phyloP scores from a whole-genome alignment of 2,888 invertebrate species.

The Liodrosophila aerea region DNA sequence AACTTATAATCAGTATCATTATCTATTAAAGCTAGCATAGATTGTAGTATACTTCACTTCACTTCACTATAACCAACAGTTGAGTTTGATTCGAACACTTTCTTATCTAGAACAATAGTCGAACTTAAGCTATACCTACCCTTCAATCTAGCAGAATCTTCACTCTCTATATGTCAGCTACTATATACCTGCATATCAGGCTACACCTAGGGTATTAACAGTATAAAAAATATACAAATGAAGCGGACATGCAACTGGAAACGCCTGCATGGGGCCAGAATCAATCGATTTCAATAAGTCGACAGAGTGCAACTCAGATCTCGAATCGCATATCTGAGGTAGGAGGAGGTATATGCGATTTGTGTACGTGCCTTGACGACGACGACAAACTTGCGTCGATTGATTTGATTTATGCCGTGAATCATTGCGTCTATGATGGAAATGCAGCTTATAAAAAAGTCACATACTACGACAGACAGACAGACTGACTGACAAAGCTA shows the following conservation, averaged over 20 bases:
- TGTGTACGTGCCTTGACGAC: slow-evolving; percentile 50
- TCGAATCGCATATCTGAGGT: slow-evolving; percentile 22
- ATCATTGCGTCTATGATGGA: slow-evolving; percentile 40
- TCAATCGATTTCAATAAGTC: slow-evolving; percentile 69
- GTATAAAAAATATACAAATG: not conserved
- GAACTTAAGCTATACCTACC: too few species aligned
- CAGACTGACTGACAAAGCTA: not conserved
- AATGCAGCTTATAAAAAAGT: slow-evolving; percentile 22
- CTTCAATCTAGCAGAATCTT: too few species aligned
- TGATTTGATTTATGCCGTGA: slow-evolving; percentile 56
- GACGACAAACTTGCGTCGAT: slow-evolving; percentile 30
- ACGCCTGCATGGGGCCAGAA: slow-evolving; percentile 24
- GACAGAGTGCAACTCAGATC: slow-evolving; percentile 22
- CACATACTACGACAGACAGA: not conserved
- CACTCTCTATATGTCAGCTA: too few species aligned
- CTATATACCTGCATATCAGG: too few species aligned
- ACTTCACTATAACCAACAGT: too few species aligned
- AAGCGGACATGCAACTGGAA: slow-evolving; percentile 1
- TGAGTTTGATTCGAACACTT: too few species aligned
- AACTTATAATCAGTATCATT: too few species aligned
- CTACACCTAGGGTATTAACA: slow-evolving; percentile 8
- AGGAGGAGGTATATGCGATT: slow-evolving; percentile 26
- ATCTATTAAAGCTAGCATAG: too few species aligned
- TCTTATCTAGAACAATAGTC: too few species aligned
- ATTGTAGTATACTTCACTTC: too few species aligned